These are phyloP conservation scores for Ceratosolen fusciceps DNA, from an alignment of 1,140 invertebrate species.

Conservation along the genomic window DNA sequence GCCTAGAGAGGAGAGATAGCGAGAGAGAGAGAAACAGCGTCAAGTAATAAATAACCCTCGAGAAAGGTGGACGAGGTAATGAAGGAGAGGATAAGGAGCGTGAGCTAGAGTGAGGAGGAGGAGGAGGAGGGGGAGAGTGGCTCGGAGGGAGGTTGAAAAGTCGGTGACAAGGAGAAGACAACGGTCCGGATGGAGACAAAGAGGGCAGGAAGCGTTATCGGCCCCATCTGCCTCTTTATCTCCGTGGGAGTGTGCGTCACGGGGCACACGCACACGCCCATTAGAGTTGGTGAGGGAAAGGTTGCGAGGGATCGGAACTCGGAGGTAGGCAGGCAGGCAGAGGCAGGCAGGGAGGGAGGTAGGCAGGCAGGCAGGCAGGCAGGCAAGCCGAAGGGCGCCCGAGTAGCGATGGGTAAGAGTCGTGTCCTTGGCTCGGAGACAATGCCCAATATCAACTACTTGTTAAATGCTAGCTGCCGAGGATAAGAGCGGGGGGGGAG, in stretches of 20 bases:
- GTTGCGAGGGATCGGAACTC: background rate
- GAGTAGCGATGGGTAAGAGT: background rate
- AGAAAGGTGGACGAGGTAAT: background rate
- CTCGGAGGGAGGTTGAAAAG: constrained; percentile 16
- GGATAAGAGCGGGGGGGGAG: background rate
- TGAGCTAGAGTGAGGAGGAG: background rate
- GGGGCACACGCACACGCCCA: background rate
- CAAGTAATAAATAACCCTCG: constrained; percentile 20
- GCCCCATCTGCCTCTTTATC: background rate
- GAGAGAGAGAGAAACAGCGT: background rate
- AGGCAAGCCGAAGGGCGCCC: background rate
- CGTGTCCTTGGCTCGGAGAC: constrained; percentile 32
- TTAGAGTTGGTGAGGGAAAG: background rate
- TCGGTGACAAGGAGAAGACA: constrained; percentile 14
- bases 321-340: constrained; percentile 22
- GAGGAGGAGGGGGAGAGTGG: background rate
- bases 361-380: constrained; percentile 28
- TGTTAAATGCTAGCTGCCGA: background rate
- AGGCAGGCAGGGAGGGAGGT: background rate
- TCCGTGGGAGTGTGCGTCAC: background rate
- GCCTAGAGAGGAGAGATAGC: constrained; percentile 13
- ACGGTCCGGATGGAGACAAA: background rate
- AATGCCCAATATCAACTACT: constrained; percentile 36
- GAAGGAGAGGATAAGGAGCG: background rate
- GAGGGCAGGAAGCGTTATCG: no score